Conservation (phyloP, 2,797 vertebrate genomes). For the Dermochelys coriacea region DNA sequence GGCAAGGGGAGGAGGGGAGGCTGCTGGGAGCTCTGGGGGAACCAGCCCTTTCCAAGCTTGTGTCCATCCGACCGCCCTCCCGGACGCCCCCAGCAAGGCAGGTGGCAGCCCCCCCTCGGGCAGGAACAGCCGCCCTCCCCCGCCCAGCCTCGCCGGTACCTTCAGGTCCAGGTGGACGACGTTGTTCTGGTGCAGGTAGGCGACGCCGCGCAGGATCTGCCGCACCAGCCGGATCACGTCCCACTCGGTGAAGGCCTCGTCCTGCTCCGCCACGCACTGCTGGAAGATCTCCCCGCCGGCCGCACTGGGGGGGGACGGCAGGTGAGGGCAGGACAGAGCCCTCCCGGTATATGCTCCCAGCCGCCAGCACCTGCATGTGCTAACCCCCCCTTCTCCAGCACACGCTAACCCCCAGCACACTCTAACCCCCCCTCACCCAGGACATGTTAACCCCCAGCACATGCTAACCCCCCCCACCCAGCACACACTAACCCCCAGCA, state of each 20-base stretch:
- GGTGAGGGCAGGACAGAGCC: background rate
- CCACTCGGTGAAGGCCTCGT: slow-evolving; percentile 88
- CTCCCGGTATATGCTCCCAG: no score
- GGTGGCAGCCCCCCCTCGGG: background rate
- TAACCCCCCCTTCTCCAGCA: background rate
- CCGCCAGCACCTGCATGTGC: background rate
- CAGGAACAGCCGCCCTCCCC: background rate
- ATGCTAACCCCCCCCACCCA: background rate
- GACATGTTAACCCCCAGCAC: no score
- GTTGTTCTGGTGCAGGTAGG: slow-evolving; percentile 85
- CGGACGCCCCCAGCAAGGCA: no score
- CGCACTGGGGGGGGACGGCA: slow-evolving; percentile 74
- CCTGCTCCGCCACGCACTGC: slow-evolving; percentile 87
- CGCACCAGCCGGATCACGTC: slow-evolving; percentile 85
- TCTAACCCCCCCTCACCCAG: no score
- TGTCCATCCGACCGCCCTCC: background rate
- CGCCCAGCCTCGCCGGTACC: slow-evolving; percentile 54
- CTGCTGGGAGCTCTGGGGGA: background rate
- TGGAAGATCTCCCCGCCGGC: slow-evolving; percentile 89
- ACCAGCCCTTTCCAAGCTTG: background rate
- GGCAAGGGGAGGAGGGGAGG: no score
- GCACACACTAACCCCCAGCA: background rate
- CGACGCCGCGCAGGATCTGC: slow-evolving; percentile 86
- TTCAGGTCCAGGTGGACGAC: slow-evolving; percentile 89
- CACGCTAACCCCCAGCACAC: background rate